These are phyloP conservation scores for Ploceus nigricollis DNA, from an alignment of 2,113 vertebrate genomes.

Conservation along the genomic window DNA sequence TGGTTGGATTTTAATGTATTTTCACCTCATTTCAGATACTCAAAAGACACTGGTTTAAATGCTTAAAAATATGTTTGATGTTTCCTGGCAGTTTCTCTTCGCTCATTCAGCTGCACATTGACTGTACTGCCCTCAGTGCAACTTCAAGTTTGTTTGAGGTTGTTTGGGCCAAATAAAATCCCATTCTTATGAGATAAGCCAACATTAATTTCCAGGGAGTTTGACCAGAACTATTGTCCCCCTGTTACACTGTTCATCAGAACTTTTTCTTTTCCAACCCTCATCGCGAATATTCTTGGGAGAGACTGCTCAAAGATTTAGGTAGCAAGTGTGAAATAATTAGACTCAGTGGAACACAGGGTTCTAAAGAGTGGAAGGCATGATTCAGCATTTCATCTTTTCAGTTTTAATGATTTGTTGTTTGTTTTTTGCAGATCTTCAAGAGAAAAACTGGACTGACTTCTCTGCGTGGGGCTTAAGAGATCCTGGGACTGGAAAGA, in stretches of 20 bases:
- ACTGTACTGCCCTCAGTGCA: not conserved
- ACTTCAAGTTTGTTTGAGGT: not conserved
- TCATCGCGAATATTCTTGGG: not conserved
- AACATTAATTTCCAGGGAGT: not conserved
- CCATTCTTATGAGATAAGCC: not conserved
- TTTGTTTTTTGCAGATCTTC: not conserved
- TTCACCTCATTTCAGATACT: not conserved
- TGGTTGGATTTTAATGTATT: not conserved
- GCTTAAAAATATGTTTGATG: not conserved
- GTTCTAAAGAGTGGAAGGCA: not conserved
- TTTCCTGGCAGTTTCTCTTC: not conserved
- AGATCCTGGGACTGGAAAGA: constrained; percentile 6
- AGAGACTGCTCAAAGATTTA: not conserved
- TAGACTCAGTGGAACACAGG: not conserved
- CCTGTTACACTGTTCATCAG: not conserved
- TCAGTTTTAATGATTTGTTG: not conserved
- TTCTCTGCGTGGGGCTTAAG: not conserved
- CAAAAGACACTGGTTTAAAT: not conserved
- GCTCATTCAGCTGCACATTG: not conserved
- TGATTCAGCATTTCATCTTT: constrained; percentile 40
- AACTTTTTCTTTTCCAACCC: not conserved
- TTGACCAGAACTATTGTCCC: not conserved
- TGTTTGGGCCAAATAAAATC: not conserved
- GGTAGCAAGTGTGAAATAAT: constrained; percentile 20
- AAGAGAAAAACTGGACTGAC: not conserved